These are phyloP conservation scores for Molossus alvarezi DNA, from an alignment of 2,797 vertebrate species.

Conservation along the genomic window DNA sequence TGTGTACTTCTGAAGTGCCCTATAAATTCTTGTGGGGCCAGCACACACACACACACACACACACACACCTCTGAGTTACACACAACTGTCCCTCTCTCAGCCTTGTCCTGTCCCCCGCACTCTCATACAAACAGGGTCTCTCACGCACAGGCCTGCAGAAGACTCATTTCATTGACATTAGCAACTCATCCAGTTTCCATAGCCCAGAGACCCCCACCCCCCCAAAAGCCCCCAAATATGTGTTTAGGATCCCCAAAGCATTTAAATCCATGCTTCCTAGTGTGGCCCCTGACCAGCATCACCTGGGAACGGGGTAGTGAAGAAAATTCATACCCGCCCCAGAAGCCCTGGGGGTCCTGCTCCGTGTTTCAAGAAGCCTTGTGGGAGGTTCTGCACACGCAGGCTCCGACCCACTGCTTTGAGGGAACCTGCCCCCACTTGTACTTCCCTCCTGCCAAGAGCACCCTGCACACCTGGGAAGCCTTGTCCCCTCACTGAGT, in stretches of 20 bases:
- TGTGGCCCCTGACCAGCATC: not conserved
- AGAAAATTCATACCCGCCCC: too few relatives aligned
- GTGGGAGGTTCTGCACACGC: not conserved
- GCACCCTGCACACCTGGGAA: not conserved
- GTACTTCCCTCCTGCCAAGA: not conserved
- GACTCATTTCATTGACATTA: not conserved
- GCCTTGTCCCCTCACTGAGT: not conserved
- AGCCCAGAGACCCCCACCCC: not conserved
- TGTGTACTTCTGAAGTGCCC: not conserved
- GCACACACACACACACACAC: accelerated
- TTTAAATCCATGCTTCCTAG: not conserved
- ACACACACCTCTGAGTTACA: too few relatives aligned
- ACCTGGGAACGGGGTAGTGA: not conserved
- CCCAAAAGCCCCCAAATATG: not conserved
- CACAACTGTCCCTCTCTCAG: not conserved
- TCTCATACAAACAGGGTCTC: not conserved
- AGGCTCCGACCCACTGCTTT: not conserved
- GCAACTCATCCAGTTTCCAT: not conserved
- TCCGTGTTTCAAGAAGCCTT: not conserved
- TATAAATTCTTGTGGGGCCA: not conserved
- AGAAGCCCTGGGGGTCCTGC: not conserved
- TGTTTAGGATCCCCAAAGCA: not conserved
- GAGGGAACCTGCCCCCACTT: not conserved
- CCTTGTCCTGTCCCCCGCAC: not conserved
- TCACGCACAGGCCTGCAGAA: not conserved